Percentiles rank a stretch among this genome's conserved stretches.
Evolutionary conservation across 2,888 invertebrate species (phyloP).

Genomic region (Nebria salina): DNA sequence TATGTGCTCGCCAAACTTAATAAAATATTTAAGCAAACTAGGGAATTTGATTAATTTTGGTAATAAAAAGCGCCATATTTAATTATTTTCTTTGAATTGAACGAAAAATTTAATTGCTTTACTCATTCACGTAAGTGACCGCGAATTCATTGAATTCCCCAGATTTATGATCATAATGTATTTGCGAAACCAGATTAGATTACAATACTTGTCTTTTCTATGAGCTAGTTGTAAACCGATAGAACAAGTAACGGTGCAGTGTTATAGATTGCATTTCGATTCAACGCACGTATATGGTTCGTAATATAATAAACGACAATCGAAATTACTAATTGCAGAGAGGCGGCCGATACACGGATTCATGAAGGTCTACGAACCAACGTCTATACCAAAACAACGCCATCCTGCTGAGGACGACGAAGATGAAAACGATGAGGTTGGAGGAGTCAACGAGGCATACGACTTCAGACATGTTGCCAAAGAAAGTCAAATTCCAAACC

Average conservation of each 20-base stretch:
- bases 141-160: neutral
- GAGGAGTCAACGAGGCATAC: constrained; percentile 59
- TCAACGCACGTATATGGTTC: constrained; percentile 7
- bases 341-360: constrained; percentile 64
- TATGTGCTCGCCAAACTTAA: neutral
- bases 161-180: neutral
- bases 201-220: neutral
- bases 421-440: constrained; percentile 60
- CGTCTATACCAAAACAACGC: constrained; percentile 54
- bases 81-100: neutral
- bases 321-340: constrained; percentile 57
- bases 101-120: neutral
- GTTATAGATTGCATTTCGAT: constrained; percentile 8
- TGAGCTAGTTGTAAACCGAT: neutral
- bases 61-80: no score
- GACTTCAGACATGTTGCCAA: constrained; percentile 63
- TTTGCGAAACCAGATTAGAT: neutral
- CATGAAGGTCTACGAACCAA: constrained; percentile 68
- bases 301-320: constrained; percentile 40
- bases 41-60: neutral
- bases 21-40: neutral
- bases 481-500: constrained; percentile 61
- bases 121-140: neutral
- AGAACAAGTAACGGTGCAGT: neutral
- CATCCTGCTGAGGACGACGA: constrained; percentile 63